phyloP scores from a whole-genome alignment of 2,113 vertebrate genomes.

The Muntiacus muntjak region DNA sequence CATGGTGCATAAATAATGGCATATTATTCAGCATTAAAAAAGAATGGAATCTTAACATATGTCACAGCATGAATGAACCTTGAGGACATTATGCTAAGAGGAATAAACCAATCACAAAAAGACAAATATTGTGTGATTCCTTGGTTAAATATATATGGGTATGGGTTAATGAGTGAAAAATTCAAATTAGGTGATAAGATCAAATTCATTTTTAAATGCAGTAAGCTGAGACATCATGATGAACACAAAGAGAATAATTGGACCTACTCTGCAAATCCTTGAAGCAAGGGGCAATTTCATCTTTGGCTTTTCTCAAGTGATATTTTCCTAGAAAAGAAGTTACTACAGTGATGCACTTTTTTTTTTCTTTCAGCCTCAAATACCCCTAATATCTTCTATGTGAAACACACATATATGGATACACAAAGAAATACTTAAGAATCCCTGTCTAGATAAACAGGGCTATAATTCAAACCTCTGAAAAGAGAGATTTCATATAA shows the following conservation, averaged over 20 bases:
- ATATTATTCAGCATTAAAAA: background rate
- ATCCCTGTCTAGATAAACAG: background rate
- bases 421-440: background rate
- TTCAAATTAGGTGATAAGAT: constrained; percentile 21
- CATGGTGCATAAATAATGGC: background rate
- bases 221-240: background rate
- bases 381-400: background rate
- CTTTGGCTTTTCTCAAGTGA: background rate
- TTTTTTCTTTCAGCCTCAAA: background rate
- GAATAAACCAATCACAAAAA: background rate
- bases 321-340: background rate
- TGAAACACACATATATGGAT: background rate
- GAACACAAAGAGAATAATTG: background rate
- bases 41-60: background rate
- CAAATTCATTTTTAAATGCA: background rate
- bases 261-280: background rate
- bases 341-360: background rate
- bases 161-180: background rate
- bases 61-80: background rate
- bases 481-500: background rate
- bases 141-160: constrained; percentile 27
- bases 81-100: background rate
- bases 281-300: background rate
- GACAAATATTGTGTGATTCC: background rate
- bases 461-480: background rate